These are phyloP conservation scores for Chymomyza procnemis DNA, from an alignment of 2,888 invertebrate species.

Conservation along the genomic window DNA sequence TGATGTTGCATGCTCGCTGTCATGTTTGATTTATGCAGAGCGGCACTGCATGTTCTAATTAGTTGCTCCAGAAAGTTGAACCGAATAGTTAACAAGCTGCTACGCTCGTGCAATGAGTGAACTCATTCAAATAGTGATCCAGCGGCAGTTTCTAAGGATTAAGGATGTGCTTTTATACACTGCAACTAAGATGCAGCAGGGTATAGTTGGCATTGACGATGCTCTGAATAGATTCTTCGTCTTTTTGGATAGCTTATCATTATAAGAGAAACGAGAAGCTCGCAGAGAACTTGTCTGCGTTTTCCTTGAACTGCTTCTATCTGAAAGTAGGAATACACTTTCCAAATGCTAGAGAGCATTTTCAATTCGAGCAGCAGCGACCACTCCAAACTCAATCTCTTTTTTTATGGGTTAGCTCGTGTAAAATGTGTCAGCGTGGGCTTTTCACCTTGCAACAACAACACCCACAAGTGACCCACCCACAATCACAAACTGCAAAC, in stretches of 20 bases:
- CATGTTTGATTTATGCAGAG: constrained; percentile 61
- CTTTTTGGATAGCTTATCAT: no score
- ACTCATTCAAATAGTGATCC: constrained; percentile 8
- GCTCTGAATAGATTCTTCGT: no score
- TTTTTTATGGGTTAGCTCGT: not conserved
- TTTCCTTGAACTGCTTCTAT: no score
- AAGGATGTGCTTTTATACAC: constrained; percentile 39
- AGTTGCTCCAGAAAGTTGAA: constrained; percentile 32
- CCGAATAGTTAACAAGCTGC: constrained; percentile 25
- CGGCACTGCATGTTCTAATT: constrained; percentile 60
- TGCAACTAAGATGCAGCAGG: no score
- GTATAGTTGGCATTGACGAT: no score
- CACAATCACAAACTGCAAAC: constrained; percentile 49
- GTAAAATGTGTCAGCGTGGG: constrained; percentile 61
- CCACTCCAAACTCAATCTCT: not conserved
- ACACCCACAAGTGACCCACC: constrained; percentile 15
- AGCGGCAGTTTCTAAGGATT: constrained; percentile 51
- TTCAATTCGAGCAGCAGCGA: not conserved
- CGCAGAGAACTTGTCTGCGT: no score
- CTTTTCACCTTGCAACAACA: constrained; percentile 1
- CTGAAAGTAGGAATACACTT: no score
- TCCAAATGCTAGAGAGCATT: no score
- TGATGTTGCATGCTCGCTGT: constrained; percentile 51
- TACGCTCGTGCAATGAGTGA: no score
- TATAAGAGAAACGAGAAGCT: no score